Evolutionary conservation across 2,113 vertebrate species (phyloP), one percentile per base, ranked within the genome.

Genomic region (Cheilinus undulatus): DNA sequence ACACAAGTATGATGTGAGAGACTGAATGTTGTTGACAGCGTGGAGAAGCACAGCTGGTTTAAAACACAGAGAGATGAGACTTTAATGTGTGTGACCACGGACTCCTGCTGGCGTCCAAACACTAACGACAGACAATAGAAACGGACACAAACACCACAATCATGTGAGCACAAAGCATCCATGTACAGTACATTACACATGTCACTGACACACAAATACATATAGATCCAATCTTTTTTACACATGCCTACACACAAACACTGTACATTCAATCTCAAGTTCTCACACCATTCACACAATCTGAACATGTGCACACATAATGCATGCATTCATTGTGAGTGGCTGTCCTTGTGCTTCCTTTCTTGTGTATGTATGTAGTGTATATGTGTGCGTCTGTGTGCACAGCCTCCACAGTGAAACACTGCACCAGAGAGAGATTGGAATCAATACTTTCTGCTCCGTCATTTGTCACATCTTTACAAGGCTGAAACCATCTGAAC

Each of bases 401-500:
- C 73, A 87, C 91, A 88, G 93, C 91, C 91, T 91, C 95, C 93
- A 95, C 93, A 94, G 93, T 96, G 95, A 96, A 97, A 95, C 95
- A 95, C 94, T 93, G 95, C 94, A 95, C 95, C 95, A 93, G 92
- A 94, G 95, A 95, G 95, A 96, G 95, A 96, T 96, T 96, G 93
- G 94, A 96, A 97, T 98, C 96, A 96, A 97, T 97, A 97, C 95
- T 95, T 96, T 95, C 94, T 95, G 94, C 94, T 93, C 95, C 91
- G 94, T 97, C 96, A 97, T 97, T 98, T 97, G 96, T 98, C 97
- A 97, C 95, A 95, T 96, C 95, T 97, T 97, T 97, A 97, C 97
- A 98, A 97, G 96, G 95, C 95, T 97, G 95, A 97, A 91, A 79
- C 90, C 88, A 90, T 91, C 88, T 88, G 86, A 90, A 96, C 97